Evolutionary conservation across 2,888 invertebrate genomes (phyloP).

Genomic region (Dilophus febrilis): DNA sequence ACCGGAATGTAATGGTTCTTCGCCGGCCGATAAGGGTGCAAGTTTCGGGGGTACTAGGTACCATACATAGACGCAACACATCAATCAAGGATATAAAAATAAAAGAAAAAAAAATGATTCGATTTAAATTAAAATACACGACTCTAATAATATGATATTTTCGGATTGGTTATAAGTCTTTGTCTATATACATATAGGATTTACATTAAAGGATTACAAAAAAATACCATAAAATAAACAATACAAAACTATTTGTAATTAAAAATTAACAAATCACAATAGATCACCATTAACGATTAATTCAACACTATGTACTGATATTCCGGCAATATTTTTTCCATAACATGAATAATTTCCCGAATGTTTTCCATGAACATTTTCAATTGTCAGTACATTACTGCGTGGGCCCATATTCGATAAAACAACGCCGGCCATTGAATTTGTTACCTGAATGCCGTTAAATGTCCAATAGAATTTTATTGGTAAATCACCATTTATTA

Average conservation of each 20-base stretch:
- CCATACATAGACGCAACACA: conserved; percentile 8
- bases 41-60: conserved; percentile 44
- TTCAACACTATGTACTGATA: conserved; percentile 43
- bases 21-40: conserved; percentile 48
- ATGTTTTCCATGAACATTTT: conserved; percentile 41
- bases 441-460: conserved; percentile 40
- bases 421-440: conserved; percentile 27
- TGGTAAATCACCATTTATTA: conserved; percentile 42
- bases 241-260: no score
- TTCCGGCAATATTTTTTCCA: conserved; percentile 41
- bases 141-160: no score
- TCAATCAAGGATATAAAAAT: no score
- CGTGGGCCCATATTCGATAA: conserved; percentile 29
- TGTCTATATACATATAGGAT: no score
- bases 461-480: conserved; percentile 54
- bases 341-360: conserved; percentile 46
- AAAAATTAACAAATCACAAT: conserved; percentile 4
- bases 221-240: no score
- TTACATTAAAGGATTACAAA: no score
- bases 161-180: no score
- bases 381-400: conserved; percentile 43
- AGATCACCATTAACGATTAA: conserved; percentile 50
- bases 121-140: no score
- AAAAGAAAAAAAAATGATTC: no score
- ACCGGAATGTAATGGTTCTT: conserved; percentile 42